Evolutionary conservation across 2,113 vertebrate genomes (phyloP).

Genomic region (Ceyx melanurus): DNA sequence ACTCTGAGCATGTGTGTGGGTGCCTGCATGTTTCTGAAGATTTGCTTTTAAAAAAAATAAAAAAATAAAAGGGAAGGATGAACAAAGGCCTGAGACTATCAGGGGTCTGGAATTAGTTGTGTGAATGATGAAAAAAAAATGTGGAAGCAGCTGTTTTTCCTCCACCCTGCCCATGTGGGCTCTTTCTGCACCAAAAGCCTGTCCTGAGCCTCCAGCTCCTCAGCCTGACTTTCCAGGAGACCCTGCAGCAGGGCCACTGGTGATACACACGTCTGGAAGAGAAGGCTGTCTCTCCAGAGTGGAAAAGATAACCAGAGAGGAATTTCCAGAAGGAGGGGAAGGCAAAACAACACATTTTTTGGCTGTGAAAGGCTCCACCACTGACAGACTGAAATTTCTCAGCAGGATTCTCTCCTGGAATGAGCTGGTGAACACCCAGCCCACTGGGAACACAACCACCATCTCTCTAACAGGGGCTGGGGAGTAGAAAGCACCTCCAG

Average conservation of each 20-base stretch:
- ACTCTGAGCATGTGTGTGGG: not conserved
- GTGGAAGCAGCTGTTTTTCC: not conserved
- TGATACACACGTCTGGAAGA: not conserved
- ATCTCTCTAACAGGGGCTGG: not conserved
- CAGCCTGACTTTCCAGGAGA: not conserved
- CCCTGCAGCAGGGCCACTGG: not conserved
- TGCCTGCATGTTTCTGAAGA: not conserved
- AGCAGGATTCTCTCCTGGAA: not conserved
- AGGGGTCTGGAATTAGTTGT: not conserved
- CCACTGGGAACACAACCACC: not conserved
- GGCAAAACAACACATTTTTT: not conserved
- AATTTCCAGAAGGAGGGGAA: not conserved
- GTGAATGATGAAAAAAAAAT: not conserved
- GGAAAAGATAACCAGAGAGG: not conserved
- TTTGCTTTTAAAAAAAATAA: not conserved
- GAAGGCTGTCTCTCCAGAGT: not conserved
- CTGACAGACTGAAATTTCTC: not conserved
- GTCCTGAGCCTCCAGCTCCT: not conserved
- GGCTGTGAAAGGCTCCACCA: not conserved
- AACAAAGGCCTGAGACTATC: conserved; percentile 7
- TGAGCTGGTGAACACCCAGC: not conserved
- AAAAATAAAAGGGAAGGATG: not conserved
- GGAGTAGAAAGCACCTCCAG: not conserved
- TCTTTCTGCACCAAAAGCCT: not conserved
- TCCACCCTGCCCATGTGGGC: not conserved